Evolutionary conservation across 2,888 invertebrate genomes (phyloP).

Genomic region (Pseudoips prasinana): DNA sequence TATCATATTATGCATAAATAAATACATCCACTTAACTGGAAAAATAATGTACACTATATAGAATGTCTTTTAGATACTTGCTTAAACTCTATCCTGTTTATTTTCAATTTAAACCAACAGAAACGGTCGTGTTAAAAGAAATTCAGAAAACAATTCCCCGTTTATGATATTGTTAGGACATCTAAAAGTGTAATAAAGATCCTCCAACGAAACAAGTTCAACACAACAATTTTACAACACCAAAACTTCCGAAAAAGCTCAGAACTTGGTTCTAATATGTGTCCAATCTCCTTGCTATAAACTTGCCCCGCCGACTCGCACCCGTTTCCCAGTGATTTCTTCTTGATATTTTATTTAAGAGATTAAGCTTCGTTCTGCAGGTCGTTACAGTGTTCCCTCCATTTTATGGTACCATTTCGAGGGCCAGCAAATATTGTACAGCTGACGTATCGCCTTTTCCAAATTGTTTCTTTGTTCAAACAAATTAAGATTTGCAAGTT

Average conservation of each 20-base stretch:
- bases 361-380: slow-evolving; percentile 55
- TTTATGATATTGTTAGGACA: too few species aligned
- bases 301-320: slow-evolving; percentile 35
- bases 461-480: slow-evolving; percentile 36
- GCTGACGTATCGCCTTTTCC: slow-evolving; percentile 9
- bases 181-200: too few species aligned
- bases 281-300: slow-evolving; percentile 57
- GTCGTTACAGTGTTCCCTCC: slow-evolving; percentile 62
- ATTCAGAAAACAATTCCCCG: too few species aligned
- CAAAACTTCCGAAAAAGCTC: slow-evolving; percentile 21
- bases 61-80: too few species aligned
- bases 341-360: slow-evolving; percentile 76
- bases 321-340: slow-evolving; percentile 64
- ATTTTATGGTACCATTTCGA: slow-evolving; percentile 64
- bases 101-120: too few species aligned
- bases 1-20: too few species aligned
- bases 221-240: slow-evolving; percentile 9
- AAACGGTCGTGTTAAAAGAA: too few species aligned
- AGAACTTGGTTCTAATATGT: slow-evolving; percentile 36
- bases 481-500: slow-evolving; percentile 45
- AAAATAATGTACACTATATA: too few species aligned
- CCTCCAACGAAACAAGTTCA: slow-evolving; percentile 5
- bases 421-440: slow-evolving; percentile 22
- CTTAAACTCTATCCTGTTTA: too few species aligned
- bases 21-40: too few species aligned